These are phyloP conservation scores for Drosophila lacicola DNA, from an alignment of 2,888 invertebrate genomes.

Conservation along the genomic window DNA sequence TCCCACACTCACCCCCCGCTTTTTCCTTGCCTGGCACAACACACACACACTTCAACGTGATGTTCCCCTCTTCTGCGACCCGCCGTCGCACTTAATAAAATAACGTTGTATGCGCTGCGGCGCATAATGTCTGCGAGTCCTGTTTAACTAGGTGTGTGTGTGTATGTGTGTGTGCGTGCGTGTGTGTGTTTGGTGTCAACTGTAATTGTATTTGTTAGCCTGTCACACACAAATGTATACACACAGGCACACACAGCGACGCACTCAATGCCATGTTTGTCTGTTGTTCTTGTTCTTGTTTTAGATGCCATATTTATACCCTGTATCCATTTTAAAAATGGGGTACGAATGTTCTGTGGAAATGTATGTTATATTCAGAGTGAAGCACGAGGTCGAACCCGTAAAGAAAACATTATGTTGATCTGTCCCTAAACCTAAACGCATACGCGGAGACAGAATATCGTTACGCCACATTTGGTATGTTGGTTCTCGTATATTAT, in stretches of 20 bases:
- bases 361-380: no score
- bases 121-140: conserved; percentile 54
- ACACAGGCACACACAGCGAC: conserved; percentile 18
- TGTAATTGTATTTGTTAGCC: conserved; percentile 60
- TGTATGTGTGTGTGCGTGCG: conserved; percentile 6
- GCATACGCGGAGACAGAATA: no score
- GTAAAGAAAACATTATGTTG: no score
- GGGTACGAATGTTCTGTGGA: no score
- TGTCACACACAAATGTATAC: conserved; percentile 26
- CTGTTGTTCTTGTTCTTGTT: conserved; percentile 14
- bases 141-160: conserved; percentile 11
- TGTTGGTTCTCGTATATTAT: no score
- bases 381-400: no score
- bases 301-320: conserved; percentile 2
- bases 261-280: conserved; percentile 22
- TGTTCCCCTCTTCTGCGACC: no score
- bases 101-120: conserved; percentile 70
- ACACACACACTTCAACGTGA: neutral
- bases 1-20: neutral
- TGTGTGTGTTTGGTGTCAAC: conserved; percentile 47
- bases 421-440: no score
- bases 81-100: conserved; percentile 69
- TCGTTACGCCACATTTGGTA: no score
- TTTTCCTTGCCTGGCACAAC: neutral
- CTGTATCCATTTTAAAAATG: no score